Conservation (phyloP, 2,113 vertebrate genomes). For the Toxotes chatareus region DNA sequence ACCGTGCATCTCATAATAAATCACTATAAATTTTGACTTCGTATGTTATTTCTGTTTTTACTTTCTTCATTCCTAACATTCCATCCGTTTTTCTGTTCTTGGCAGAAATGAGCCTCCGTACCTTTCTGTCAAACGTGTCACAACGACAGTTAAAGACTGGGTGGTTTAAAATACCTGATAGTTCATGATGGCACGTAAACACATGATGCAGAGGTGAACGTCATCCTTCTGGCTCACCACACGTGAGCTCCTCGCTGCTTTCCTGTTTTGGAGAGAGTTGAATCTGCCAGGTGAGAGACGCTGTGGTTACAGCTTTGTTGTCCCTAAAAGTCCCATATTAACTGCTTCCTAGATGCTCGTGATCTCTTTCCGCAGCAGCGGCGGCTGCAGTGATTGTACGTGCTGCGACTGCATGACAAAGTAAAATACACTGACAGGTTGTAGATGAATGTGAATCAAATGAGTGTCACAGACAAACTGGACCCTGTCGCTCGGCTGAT, state of each 20-base stretch:
- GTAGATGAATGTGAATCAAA: too few species aligned
- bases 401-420: too few species aligned
- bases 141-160: not conserved
- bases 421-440: too few species aligned
- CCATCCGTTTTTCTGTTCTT: too few species aligned
- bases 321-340: not conserved
- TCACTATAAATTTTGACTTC: not conserved
- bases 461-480: too few species aligned
- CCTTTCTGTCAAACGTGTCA: not conserved
- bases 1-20: too few species aligned
- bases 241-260: slow-evolving; percentile 86
- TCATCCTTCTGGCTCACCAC: slow-evolving; percentile 91
- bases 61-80: not conserved
- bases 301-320: not conserved
- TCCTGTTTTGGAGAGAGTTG: slow-evolving; percentile 86
- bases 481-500: too few species aligned
- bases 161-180: slow-evolving; percentile 88
- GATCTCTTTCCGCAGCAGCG: too few species aligned
- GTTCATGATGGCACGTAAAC: slow-evolving; percentile 97
- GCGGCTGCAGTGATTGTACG: too few species aligned
- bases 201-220: slow-evolving; percentile 97
- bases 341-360: too few species aligned
- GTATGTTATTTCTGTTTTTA: not conserved
- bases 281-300: slow-evolving; percentile 53
- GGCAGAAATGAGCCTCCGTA: not conserved